A percentile compares a stretch with the other conserved stretches of the same genome.
phyloP scores from a whole-genome alignment of 2,888 invertebrate species.

The Archaeoteleia sp. region DNA sequence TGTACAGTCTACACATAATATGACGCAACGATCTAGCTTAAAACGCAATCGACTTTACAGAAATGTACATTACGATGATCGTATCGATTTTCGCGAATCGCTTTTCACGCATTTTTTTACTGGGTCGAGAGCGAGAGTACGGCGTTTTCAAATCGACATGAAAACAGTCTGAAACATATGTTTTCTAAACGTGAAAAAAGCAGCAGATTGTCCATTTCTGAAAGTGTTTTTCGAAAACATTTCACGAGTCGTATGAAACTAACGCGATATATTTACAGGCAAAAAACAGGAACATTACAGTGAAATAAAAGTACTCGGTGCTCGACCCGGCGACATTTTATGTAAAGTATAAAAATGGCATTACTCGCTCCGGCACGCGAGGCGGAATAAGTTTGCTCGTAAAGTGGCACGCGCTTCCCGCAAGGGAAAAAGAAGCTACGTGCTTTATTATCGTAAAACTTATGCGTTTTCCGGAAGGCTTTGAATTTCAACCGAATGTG shows the following conservation, averaged over 20 bases:
- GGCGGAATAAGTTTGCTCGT: constrained; percentile 65
- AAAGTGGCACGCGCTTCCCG: constrained; percentile 58
- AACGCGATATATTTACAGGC: constrained; percentile 49
- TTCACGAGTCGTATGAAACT: constrained; percentile 47
- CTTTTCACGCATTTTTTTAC: constrained; percentile 35
- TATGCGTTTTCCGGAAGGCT: constrained; percentile 40
- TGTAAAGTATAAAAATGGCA: constrained; percentile 47
- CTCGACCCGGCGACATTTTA: constrained; percentile 47
- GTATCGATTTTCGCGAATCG: constrained; percentile 37
- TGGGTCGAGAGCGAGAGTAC: constrained; percentile 46
- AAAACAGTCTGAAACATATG: constrained; percentile 37
- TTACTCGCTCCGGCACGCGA: constrained; percentile 51
- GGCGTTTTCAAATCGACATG: constrained; percentile 39
- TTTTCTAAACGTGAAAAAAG: constrained; percentile 25
- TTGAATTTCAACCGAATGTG: constrained; percentile 41
- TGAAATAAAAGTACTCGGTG: constrained; percentile 41
- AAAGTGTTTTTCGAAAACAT: constrained; percentile 31
- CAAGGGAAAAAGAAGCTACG: constrained; percentile 30
- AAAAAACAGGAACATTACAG: constrained; percentile 46
- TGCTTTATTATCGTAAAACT: constrained; percentile 37
- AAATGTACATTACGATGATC: constrained; percentile 64
- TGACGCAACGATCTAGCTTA: constrained; percentile 65
- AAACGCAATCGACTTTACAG: constrained; percentile 69
- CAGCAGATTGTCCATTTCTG: constrained; percentile 36
- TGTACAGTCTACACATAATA: constrained; percentile 72